Base-by-base conservation (phyloP, 2,113 vertebrate genomes). In the Tragelaphus scriptus region DNA sequence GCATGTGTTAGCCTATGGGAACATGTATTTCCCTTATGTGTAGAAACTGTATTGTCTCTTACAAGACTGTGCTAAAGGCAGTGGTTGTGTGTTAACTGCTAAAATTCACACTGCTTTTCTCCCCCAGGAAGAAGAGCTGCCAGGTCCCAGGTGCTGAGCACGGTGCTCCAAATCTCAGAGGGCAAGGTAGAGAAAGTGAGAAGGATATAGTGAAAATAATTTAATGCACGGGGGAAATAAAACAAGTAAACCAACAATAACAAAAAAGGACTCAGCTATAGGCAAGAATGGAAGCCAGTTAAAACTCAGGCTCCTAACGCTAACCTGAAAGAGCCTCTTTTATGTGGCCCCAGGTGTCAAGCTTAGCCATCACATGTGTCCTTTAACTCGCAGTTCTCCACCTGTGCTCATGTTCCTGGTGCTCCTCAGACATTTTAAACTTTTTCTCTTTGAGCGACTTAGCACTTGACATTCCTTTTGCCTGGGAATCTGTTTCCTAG, bases 371-470 rank as follows among this genome's bases (percentile, higher is more conserved):
- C 9, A 13, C 55, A 14, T 4, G 21, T 25, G 53, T 26, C 25
- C 26, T 61, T 65, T 68, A 19, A 23, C 16, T 56, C 47, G 7
- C 0, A 13, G 44, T 25, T 49, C 32, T 36, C 61, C 19, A 16
- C 75, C 55, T 55, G 3, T 2, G 23, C 30, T 49, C 5, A 2
- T 1, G 10, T 51, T 47, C 11, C 36, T 55, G 16, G 2, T 1
- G 11, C 26, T 55, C 25, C 40, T 81, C 9, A 80, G 65, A 25
- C 15, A 26, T n/a, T 49, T 65, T 16, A 47, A 59, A 17, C 21
- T 71, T 92, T 65, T 81, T 26, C 47, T 51, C 6, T 53, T 19
- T 51, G 28, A 59, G 65, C 0, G 0, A n/a, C 23, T 82, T 30
- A 36, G 65, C 47, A 14, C 51, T 90, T 40, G 44, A 25, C 63